A percentile compares a stretch with the other conserved stretches of the same genome.
Conservation (phyloP, 2,113 vertebrate species). For the Vombatus ursinus region DNA sequence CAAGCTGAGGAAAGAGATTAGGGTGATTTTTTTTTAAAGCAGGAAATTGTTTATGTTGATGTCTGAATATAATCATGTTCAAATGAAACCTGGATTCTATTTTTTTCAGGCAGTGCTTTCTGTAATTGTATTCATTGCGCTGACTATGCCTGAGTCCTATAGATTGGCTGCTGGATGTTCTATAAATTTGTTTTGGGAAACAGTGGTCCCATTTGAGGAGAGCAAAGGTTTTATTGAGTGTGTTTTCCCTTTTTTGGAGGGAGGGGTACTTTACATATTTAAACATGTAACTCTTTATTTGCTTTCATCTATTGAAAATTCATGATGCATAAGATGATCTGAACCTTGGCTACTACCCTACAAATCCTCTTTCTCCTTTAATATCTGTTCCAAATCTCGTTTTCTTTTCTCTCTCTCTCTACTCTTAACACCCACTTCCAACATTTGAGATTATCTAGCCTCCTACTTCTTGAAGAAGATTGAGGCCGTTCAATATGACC, state of each 20-base stretch:
- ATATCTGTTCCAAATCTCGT: neutral
- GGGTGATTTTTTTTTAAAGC: conserved; percentile 14
- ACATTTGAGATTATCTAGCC: neutral
- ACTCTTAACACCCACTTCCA: neutral
- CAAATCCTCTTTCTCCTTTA: neutral
- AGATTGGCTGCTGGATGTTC: neutral
- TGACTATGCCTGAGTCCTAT: neutral
- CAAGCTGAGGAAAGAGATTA: conserved; percentile 21
- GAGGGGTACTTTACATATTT: neutral
- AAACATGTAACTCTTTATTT: neutral
- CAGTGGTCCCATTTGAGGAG: neutral
- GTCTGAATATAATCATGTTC: conserved; percentile 31
- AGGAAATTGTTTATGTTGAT: conserved; percentile 44
- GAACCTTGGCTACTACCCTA: neutral
- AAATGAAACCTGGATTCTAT: conserved; percentile 42
- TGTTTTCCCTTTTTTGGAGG: neutral
- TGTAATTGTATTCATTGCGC: neutral
- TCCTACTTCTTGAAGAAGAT: neutral
- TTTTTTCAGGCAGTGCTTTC: neutral
- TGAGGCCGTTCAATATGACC: neutral
- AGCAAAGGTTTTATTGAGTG: neutral
- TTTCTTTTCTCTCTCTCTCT: neutral
- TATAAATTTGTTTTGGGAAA: neutral
- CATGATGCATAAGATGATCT: neutral
- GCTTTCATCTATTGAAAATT: neutral